A percentile compares a stretch with the other conserved stretches of the same genome.
Evolutionary conservation across 1,140 invertebrate species (phyloP).

Genomic region (Eumaeus atala): DNA sequence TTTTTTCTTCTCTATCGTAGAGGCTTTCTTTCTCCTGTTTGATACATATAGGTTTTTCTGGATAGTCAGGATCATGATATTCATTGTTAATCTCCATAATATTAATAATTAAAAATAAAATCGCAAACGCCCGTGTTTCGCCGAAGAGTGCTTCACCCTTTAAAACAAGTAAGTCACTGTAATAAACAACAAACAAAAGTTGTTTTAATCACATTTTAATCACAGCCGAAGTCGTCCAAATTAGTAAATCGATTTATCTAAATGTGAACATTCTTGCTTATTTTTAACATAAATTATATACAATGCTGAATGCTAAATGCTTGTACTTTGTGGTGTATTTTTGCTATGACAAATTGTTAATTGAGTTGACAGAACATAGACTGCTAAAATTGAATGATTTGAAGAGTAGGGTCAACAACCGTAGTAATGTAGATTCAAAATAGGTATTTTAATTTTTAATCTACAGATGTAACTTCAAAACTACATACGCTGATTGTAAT

Average conservation of each 20-base stretch:
- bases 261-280: not conserved
- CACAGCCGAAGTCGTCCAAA: slow-evolving; percentile 15
- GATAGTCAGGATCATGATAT: slow-evolving; percentile 66
- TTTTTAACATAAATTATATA: not conserved
- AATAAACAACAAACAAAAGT: slow-evolving; percentile 23
- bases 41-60: slow-evolving; percentile 35
- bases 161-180: slow-evolving; percentile 24
- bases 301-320: not conserved
- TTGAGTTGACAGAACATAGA: not conserved
- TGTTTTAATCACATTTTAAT: slow-evolving; percentile 27
- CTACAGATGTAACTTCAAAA: no score
- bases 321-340: slow-evolving; percentile 2
- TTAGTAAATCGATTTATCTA: slow-evolving; percentile 10
- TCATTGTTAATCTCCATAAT: slow-evolving; percentile 57
- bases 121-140: not conserved
- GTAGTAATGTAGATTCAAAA: not conserved
- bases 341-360: slow-evolving; percentile 12
- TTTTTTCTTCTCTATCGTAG: slow-evolving; percentile 53
- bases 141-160: slow-evolving; percentile 15
- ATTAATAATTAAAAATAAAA: slow-evolving; percentile 3
- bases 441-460: no score
- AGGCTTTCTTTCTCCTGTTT: slow-evolving; percentile 35
- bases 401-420: not conserved
- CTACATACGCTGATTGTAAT: no score
- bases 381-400: not conserved